Base-by-base conservation (phyloP, 2,113 vertebrate genomes). In the Odocoileus hemionus region DNA sequence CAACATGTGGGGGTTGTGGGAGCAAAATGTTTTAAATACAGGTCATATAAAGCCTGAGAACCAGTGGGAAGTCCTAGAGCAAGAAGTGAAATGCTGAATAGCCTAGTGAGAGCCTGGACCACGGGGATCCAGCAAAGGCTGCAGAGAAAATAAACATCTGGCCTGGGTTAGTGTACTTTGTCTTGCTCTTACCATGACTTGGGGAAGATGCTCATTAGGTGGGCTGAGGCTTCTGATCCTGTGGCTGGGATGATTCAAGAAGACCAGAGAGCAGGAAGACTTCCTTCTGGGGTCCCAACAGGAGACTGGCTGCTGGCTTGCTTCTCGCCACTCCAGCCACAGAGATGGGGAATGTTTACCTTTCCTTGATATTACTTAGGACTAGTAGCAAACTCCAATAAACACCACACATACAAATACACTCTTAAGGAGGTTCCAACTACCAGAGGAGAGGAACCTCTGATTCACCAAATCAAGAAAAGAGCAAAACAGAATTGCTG, bases 1-100 rank as follows among this genome's bases (percentile, higher is more conserved):
- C 6, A 36, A 17, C 16, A 0, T n/a, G n/a, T 83, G 17, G 2
- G 2, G 28, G 30, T 11, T 55, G 1, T 4, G 10, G 4, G 23
- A 76, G 47, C 6, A 74, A 80, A 30, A 36, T 26, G 8, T 58
- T 28, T 52, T 61, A 39, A 45, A 54, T 64, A 16, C 60, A 45
- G 61, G 10, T 76, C 5, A 43, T 19, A 52, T 87, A n/a, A 88
- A 74, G 58, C n/a, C 52, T 43, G 58, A 74, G n/a, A 36, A 60
- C 15, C 43, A 52, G 43, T 43, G n/a, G 15, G 52, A 84, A 93
- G 4, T 7, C 55, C 3, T 54, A 36, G 5, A 74, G 6, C 52
- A 83, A 58, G 26, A 25, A 30, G 2, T 67, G 33, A 26, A 33
- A 54, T 26, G 21, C 33, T 60, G 33, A 88, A 83, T 39, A 30